Evolutionary conservation across 2,888 invertebrate species (phyloP).

Genomic region (Apodemia mormo): DNA sequence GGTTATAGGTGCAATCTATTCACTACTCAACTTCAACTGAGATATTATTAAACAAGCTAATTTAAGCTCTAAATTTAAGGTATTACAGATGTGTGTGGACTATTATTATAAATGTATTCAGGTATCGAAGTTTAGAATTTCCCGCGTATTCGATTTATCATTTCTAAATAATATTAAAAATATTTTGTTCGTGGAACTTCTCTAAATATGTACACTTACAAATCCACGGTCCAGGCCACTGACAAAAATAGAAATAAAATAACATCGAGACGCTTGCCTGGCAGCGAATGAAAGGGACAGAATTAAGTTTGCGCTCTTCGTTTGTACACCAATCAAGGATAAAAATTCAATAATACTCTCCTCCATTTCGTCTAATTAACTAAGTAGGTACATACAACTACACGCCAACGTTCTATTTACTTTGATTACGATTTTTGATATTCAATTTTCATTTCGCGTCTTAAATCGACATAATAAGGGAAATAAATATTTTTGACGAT

Average conservation of each 20-base stretch:
- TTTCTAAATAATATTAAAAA: no score
- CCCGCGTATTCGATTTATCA: background rate
- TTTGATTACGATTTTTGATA: background rate
- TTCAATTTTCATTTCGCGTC: background rate
- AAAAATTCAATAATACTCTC: slow-evolving; percentile 78
- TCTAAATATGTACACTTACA: background rate
- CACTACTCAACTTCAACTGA: slow-evolving; percentile 41
- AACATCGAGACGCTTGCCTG: slow-evolving; percentile 53
- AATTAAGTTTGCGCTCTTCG: slow-evolving; percentile 68
- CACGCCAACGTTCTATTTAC: slow-evolving; percentile 44
- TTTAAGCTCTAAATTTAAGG: background rate
- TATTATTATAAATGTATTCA: background rate
- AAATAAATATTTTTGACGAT: background rate
- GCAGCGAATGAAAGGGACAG: slow-evolving; percentile 65
- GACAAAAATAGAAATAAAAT: slow-evolving; percentile 62
- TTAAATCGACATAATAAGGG: background rate
- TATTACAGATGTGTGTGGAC: background rate
- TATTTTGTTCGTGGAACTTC: no score
- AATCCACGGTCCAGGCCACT: slow-evolving; percentile 16
- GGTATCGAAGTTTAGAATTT: background rate
- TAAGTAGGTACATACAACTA: slow-evolving; percentile 57
- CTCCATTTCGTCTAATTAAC: slow-evolving; percentile 77
- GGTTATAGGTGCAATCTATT: slow-evolving; percentile 67
- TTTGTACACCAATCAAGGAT: slow-evolving; percentile 73
- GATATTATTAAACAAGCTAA: background rate